phyloP scores from a whole-genome alignment of 2,888 invertebrate species.

The Phyllotreta cruciferae region DNA sequence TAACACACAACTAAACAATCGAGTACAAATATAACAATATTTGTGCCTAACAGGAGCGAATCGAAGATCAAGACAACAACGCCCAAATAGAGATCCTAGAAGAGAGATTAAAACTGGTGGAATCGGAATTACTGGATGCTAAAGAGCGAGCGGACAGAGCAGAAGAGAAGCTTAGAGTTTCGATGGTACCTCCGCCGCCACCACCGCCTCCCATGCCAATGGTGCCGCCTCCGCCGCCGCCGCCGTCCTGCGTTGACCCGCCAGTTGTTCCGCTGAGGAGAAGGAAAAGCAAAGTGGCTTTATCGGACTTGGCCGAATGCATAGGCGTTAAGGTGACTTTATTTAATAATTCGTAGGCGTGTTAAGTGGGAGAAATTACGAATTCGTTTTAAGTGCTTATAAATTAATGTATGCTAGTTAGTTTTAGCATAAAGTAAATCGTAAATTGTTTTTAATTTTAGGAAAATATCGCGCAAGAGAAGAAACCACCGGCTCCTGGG shows the following conservation, averaged over 20 bases:
- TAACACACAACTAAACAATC: background rate
- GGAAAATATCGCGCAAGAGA: slow-evolving; percentile 36
- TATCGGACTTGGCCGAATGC: slow-evolving; percentile 49
- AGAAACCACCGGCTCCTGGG: slow-evolving; percentile 60
- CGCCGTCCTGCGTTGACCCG: slow-evolving; percentile 55
- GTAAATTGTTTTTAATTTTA: too few species aligned
- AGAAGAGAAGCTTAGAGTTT: slow-evolving; percentile 61
- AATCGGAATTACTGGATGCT: slow-evolving; percentile 71
- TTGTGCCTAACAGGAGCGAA: slow-evolving; percentile 62
- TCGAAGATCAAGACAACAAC: slow-evolving; percentile 72
- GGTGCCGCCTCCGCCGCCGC: slow-evolving; percentile 45
- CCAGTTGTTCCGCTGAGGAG: slow-evolving; percentile 65
- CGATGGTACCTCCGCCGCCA: slow-evolving; percentile 59
- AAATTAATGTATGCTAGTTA: too few species aligned
- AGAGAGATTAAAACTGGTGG: slow-evolving; percentile 72
- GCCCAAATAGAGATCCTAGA: slow-evolving; percentile 73
- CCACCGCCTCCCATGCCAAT: slow-evolving; percentile 44
- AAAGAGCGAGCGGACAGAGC: slow-evolving; percentile 68
- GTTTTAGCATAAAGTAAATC: too few species aligned
- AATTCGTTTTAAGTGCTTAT: background rate
- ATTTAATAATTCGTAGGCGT: background rate
- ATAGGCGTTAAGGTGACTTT: slow-evolving; percentile 41
- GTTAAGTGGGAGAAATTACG: background rate
- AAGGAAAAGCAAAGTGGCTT: slow-evolving; percentile 55
- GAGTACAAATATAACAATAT: too few species aligned